phyloP scores from a whole-genome alignment of 2,113 vertebrate species.

The Nesoenas mayeri region DNA sequence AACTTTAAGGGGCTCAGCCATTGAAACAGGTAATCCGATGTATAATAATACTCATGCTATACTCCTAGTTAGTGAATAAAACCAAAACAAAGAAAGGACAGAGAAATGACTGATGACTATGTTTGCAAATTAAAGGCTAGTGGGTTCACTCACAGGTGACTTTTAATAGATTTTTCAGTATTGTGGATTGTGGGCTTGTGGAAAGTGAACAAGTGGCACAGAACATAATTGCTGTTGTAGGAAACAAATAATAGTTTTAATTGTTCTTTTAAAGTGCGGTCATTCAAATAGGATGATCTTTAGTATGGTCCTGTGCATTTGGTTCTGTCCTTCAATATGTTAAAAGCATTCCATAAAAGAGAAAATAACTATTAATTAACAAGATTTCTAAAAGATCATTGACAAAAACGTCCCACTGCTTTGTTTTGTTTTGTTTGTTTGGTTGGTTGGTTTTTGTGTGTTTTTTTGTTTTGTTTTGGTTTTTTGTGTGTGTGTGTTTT shows the following conservation, averaged over 20 bases:
- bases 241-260: not conserved
- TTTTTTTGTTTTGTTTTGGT: not conserved
- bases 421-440: not conserved
- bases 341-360: not conserved
- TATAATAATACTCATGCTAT: not conserved
- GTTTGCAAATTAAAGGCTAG: not conserved
- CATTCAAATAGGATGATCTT: not conserved
- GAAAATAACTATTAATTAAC: not conserved
- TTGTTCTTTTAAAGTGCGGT: not conserved
- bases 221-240: not conserved
- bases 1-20: not conserved
- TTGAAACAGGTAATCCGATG: not conserved
- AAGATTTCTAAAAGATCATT: not conserved
- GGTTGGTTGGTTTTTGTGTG: too few relatives aligned
- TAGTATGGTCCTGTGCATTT: not conserved
- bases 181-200: conserved; percentile 10
- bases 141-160: conserved; percentile 14
- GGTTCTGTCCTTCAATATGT: not conserved
- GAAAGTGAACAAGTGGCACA: not conserved
- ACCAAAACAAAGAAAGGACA: not conserved
- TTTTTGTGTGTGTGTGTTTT: too few relatives aligned
- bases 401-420: not conserved
- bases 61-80: not conserved
- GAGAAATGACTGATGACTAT: not conserved
- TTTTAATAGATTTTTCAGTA: conserved; percentile 47